Conservation (phyloP, 2,888 invertebrate genomes). For the Meliscaeva auricollis region DNA sequence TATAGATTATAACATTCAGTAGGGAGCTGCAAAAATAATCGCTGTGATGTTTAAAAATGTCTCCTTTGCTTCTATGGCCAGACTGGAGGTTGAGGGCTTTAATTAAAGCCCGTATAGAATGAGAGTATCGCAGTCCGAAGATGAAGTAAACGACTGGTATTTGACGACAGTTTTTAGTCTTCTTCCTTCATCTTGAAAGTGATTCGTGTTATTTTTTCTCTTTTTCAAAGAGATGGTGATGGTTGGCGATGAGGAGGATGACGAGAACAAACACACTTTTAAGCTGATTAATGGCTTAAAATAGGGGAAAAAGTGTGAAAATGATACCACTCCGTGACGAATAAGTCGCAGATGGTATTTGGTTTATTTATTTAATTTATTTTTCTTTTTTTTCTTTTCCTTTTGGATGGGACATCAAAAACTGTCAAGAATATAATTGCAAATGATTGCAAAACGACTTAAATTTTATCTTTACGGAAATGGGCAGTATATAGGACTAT, state of each 20-base stretch:
- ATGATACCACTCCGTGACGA: constrained; percentile 47
- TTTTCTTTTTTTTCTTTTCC: background rate
- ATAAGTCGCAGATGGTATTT: constrained; percentile 46
- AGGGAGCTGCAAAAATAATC: background rate
- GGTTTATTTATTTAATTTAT: constrained; percentile 23
- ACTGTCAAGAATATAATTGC: constrained; percentile 27
- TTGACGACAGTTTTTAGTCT: constrained; percentile 45
- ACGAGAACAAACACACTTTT: constrained; percentile 53
- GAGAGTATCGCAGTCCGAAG: constrained; percentile 27
- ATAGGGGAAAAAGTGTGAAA: constrained; percentile 35
- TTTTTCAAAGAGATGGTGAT: background rate
- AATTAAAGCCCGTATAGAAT: constrained; percentile 53
- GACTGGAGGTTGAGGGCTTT: constrained; percentile 25
- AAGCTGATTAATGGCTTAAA: constrained; percentile 67
- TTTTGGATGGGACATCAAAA: constrained; percentile 27
- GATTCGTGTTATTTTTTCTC: constrained; percentile 10
- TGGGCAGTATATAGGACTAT: background rate
- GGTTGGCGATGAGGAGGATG: background rate
- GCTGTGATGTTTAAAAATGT: background rate
- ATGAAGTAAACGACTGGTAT: constrained; percentile 28
- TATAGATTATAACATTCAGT: constrained; percentile 43
- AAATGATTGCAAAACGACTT: constrained; percentile 23
- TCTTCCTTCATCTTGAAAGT: constrained; percentile 9
- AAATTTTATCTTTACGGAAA: background rate
- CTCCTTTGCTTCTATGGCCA: constrained; percentile 11